Conservation (phyloP, 1,140 invertebrate genomes). For the Drosophila malerkotliana region DNA sequence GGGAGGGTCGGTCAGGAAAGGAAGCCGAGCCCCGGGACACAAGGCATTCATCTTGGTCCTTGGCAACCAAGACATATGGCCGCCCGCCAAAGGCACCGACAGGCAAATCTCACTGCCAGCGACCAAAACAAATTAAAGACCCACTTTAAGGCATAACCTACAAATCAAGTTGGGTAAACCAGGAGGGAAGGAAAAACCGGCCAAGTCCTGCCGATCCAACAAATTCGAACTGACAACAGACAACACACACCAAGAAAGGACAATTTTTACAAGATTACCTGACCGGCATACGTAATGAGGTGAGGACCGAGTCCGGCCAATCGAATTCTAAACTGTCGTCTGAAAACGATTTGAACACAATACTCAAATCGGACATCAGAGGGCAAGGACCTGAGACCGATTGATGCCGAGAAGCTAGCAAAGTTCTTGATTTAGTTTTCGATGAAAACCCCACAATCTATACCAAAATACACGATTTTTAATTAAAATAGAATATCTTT, state of each 20-base stretch:
- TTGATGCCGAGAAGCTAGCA: not conserved
- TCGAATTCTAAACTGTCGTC: slow-evolving; percentile 79
- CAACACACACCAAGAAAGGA: slow-evolving; percentile 17
- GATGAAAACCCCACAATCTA: not conserved
- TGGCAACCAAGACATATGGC: slow-evolving; percentile 62
- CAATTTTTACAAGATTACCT: slow-evolving; percentile 77
- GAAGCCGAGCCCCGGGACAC: slow-evolving; percentile 45
- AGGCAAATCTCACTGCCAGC: slow-evolving; percentile 37
- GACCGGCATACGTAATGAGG: slow-evolving; percentile 78
- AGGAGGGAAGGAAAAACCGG: slow-evolving; percentile 15
- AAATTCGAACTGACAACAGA: slow-evolving; percentile 2
- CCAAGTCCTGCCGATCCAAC: not conserved
- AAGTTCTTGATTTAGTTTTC: slow-evolving; percentile 1
- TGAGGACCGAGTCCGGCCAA: slow-evolving; percentile 28
- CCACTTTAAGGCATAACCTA: slow-evolving; percentile 59
- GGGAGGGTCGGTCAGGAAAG: slow-evolving; percentile 18
- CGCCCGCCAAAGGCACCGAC: slow-evolving; percentile 12
- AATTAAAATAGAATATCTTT: no score
- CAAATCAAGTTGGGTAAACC: slow-evolving; percentile 61
- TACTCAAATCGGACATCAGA: slow-evolving; percentile 30
- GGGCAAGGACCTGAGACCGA: slow-evolving; percentile 29
- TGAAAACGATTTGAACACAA: slow-evolving; percentile 72
- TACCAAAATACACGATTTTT: no score
- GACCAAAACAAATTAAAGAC: slow-evolving; percentile 74
- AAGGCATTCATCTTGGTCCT: slow-evolving; percentile 29